phyloP scores from a whole-genome alignment of 2,888 invertebrate species.

The Drosophila sordidula region DNA sequence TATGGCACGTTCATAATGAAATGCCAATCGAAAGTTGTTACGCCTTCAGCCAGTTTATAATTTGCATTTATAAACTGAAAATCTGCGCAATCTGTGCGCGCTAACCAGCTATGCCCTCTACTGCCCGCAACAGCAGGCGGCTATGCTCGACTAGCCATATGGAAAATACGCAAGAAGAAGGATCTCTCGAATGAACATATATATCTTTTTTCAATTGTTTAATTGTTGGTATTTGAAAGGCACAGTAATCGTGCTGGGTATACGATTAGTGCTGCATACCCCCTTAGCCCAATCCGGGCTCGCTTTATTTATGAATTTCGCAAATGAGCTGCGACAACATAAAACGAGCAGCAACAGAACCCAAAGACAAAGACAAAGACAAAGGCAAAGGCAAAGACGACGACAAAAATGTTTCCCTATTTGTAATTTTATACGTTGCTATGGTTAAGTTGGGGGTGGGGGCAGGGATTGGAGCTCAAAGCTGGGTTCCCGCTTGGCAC shows the following conservation, averaged over 20 bases:
- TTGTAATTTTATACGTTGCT: conserved; percentile 48
- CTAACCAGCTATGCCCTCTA: conserved; percentile 17
- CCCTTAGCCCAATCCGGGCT: background rate
- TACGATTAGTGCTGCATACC: background rate
- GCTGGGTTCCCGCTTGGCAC: conserved; percentile 10
- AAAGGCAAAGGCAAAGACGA: conserved; percentile 16
- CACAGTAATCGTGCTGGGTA: no score
- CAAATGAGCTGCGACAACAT: conserved; percentile 56
- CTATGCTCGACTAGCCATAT: background rate
- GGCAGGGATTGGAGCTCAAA: conserved; percentile 1
- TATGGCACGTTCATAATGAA: conserved; percentile 70
- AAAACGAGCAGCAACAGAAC: conserved; percentile 22
- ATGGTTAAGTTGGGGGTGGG: conserved; percentile 19
- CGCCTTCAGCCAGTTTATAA: conserved; percentile 66
- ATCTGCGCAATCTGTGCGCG: conserved; percentile 64
- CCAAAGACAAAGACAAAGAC: conserved; percentile 15
- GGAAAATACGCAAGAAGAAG: no score
- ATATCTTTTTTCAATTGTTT: no score
- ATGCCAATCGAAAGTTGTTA: conserved; percentile 74
- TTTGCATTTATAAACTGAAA: conserved; percentile 74
- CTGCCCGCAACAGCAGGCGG: background rate
- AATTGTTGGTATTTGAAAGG: no score
- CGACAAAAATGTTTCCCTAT: conserved; percentile 29
- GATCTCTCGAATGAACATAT: no score
- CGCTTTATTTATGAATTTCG: conserved; percentile 48